phyloP scores from a whole-genome alignment of 2,797 vertebrate species.

The Sebastes matsubarae region DNA sequence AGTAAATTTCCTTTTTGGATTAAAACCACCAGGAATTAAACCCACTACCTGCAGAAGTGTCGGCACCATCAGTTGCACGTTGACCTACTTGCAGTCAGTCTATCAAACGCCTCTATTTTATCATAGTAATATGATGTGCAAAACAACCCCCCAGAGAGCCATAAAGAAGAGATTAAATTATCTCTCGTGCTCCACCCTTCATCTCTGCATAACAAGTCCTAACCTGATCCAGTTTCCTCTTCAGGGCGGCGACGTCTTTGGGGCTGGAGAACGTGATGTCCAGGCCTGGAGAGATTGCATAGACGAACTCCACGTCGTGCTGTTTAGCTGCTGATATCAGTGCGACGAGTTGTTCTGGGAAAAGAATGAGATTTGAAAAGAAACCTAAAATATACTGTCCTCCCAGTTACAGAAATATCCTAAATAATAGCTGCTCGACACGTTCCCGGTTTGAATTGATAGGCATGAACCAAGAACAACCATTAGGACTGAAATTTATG shows the following conservation, averaged over 20 bases:
- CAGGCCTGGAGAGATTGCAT: slow-evolving; percentile 96
- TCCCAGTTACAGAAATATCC: neutral
- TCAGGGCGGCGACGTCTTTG: slow-evolving; percentile 91
- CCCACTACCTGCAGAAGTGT: neutral
- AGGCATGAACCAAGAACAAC: neutral
- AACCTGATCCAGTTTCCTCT: slow-evolving; percentile 96
- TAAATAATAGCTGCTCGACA: too few relatives aligned
- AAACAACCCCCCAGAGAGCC: slow-evolving; percentile 4
- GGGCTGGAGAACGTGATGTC: slow-evolving; percentile 98
- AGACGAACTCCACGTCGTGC: slow-evolving; percentile 93
- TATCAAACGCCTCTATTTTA: neutral
- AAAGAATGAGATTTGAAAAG: slow-evolving; percentile 27
- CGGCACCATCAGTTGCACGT: neutral
- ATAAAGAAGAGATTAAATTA: slow-evolving; percentile 30
- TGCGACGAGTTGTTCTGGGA: slow-evolving; percentile 90
- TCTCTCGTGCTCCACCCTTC: slow-evolving; percentile 16
- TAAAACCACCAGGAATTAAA: neutral
- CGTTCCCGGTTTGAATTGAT: too few relatives aligned
- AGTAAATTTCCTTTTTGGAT: neutral
- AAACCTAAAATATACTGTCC: neutral
- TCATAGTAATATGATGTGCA: neutral
- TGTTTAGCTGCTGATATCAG: slow-evolving; percentile 92
- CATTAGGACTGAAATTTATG: too few relatives aligned
- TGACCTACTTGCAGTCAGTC: neutral
- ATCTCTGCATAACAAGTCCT: slow-evolving; percentile 33